Conservation (phyloP, 2,113 vertebrate species). For the Microtus oregoni region DNA sequence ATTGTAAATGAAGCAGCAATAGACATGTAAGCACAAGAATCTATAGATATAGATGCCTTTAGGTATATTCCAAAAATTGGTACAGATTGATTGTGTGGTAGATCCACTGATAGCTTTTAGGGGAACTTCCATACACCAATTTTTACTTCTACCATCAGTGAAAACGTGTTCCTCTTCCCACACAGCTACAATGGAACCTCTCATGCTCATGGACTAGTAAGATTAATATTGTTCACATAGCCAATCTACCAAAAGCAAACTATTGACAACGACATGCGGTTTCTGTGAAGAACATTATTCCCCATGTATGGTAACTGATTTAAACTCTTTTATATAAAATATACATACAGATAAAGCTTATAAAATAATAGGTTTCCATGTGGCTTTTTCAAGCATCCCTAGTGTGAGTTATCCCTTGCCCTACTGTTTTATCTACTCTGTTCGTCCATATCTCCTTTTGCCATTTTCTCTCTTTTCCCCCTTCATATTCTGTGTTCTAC, state of each 20-base stretch:
- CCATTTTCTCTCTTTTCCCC: background rate
- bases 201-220: background rate
- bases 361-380: background rate
- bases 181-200: background rate
- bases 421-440: background rate
- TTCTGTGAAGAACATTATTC: background rate
- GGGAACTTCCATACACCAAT: background rate
- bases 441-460: background rate
- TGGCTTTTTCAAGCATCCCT: background rate
- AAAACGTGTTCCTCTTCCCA: too few relatives aligned
- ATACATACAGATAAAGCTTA: background rate
- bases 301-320: background rate
- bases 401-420: background rate
- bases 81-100: background rate
- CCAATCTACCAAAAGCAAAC: background rate
- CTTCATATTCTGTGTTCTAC: background rate
- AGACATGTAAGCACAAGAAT: background rate
- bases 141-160: background rate
- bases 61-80: too few relatives aligned
- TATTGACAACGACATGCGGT: background rate
- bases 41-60: background rate
- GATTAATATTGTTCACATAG: background rate
- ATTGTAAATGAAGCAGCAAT: background rate
- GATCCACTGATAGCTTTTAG: background rate
- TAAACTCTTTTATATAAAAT: background rate